Conservation (phyloP, 2,797 vertebrate genomes). For the Picus viridis region DNA sequence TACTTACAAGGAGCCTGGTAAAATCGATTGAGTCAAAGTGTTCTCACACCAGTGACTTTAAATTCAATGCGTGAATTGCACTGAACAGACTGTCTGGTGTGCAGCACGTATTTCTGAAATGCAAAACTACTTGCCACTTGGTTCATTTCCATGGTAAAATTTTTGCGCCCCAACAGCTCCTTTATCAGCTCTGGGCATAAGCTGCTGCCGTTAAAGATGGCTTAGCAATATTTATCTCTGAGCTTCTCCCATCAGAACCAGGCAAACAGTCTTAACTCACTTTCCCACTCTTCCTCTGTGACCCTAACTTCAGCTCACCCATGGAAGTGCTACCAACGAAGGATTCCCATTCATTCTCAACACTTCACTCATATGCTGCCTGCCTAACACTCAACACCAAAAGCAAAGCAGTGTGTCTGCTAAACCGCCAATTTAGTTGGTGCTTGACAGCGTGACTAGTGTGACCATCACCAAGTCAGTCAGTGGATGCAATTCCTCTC, state of each 20-base stretch:
- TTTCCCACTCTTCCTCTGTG: background rate
- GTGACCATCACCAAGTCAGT: background rate
- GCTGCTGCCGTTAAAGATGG: background rate
- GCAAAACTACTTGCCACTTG: background rate
- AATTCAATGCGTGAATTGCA: background rate
- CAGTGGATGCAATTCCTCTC: background rate
- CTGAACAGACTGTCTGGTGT: background rate
- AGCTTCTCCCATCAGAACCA: conserved; percentile 17
- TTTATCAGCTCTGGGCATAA: conserved; percentile 10
- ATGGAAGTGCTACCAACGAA: background rate
- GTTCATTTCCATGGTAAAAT: background rate
- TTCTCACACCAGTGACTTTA: background rate
- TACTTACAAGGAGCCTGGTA: background rate
- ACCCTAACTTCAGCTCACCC: background rate
- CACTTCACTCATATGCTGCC: background rate
- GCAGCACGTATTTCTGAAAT: background rate
- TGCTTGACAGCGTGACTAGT: background rate
- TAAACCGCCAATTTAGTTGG: background rate
- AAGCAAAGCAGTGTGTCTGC: background rate
- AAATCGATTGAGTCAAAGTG: background rate
- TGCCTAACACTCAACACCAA: background rate
- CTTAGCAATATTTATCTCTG: background rate
- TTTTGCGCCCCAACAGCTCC: background rate
- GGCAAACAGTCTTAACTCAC: background rate
- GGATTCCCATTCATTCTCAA: background rate